phyloP scores from a whole-genome alignment of 1,140 invertebrate genomes.

The Drosophila santomea region DNA sequence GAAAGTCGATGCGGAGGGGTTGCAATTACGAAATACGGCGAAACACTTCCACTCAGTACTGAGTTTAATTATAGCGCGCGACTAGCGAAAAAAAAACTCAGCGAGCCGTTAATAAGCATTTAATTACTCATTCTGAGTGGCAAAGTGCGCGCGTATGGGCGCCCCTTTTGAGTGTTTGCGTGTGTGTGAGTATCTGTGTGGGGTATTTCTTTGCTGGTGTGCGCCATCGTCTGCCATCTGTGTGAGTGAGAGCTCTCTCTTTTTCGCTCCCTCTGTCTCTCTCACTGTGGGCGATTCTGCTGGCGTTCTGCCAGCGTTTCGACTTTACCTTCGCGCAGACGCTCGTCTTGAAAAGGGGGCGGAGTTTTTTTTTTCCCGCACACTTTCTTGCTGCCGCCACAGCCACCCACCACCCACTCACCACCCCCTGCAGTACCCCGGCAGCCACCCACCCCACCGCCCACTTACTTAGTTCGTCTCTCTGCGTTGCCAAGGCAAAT shows the following conservation, averaged over 20 bases:
- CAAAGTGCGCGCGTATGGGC: conserved; percentile 20
- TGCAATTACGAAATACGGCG: conserved; percentile 38
- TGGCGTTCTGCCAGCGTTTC: conserved; percentile 57
- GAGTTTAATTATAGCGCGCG: conserved; percentile 78
- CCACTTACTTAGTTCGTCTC: conserved; percentile 54
- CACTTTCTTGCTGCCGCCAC: conserved; percentile 48
- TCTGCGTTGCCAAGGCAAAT: conserved; percentile 70
- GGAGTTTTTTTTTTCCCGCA: conserved; percentile 78
- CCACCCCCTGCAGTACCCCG: not conserved
- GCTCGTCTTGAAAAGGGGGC: conserved; percentile 84
- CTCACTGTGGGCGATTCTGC: conserved; percentile 25
- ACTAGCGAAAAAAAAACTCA: conserved; percentile 79
- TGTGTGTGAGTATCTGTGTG: conserved; percentile 7
- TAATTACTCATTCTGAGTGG: conserved; percentile 74
- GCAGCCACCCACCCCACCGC: conserved; percentile 10
- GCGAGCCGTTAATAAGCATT: conserved; percentile 82
- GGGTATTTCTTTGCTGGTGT: not conserved
- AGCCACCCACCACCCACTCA: conserved; percentile 32
- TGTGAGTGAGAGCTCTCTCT: conserved; percentile 44
- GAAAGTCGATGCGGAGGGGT: conserved; percentile 7
- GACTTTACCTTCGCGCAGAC: conserved; percentile 74
- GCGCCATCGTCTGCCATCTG: not conserved
- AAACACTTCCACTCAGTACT: conserved; percentile 51
- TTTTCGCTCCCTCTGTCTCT: not conserved
- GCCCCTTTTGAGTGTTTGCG: conserved; percentile 11